phyloP scores from a whole-genome alignment of 2,113 vertebrate species.

The Dasypus novemcinctus region DNA sequence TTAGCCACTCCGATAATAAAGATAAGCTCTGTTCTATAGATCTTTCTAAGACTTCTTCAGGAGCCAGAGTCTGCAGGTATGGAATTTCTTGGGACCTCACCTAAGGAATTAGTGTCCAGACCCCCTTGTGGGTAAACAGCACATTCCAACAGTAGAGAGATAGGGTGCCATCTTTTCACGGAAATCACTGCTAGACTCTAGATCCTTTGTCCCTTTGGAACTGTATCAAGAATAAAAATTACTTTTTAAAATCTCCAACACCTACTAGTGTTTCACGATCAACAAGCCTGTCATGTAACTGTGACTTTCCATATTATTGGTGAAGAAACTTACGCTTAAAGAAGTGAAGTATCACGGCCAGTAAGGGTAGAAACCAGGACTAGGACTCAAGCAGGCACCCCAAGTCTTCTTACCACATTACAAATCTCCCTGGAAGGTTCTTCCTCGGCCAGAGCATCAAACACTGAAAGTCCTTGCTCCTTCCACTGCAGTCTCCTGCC shows the following conservation, averaged over 20 bases:
- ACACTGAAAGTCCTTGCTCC: background rate
- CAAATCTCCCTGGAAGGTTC: background rate
- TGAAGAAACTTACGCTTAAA: background rate
- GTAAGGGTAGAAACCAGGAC: background rate
- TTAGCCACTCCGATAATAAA: no score
- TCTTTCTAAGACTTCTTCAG: background rate
- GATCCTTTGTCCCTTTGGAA: background rate
- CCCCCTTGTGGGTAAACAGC: background rate
- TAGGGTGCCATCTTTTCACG: background rate
- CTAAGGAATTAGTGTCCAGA: background rate
- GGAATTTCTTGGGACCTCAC: background rate
- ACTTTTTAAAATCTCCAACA: background rate
- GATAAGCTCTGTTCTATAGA: background rate
- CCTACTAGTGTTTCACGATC: background rate
- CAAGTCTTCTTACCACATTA: background rate
- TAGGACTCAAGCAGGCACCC: background rate
- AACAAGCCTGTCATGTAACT: background rate
- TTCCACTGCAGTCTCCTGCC: background rate
- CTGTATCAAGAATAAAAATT: background rate
- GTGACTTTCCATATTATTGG: background rate
- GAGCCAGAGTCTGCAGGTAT: background rate
- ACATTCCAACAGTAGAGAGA: background rate
- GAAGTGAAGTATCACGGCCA: background rate
- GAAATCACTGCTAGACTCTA: background rate
- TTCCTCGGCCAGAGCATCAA: background rate